Evolutionary conservation across 2,888 invertebrate genomes (phyloP).

Genomic region (Noctua janthe): DNA sequence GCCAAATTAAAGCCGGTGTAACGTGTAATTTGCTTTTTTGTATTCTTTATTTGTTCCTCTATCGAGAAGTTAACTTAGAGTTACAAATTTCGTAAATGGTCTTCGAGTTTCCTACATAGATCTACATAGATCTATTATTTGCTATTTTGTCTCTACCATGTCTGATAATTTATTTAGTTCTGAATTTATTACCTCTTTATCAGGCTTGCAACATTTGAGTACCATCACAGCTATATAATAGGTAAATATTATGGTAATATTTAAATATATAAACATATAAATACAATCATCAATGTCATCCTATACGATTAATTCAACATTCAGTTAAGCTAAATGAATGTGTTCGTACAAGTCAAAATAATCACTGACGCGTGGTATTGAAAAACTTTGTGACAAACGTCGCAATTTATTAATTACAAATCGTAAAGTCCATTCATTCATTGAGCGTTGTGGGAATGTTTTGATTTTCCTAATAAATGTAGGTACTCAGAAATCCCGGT

Average conservation of each 20-base stretch:
- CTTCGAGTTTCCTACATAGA: neutral
- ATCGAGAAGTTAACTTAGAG: slow-evolving; percentile 1
- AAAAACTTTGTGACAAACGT: slow-evolving; percentile 11
- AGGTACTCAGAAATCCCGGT: slow-evolving; percentile 12
- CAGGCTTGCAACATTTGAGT: neutral
- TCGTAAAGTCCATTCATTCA: slow-evolving; percentile 11
- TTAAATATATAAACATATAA: neutral
- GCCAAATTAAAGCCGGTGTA: neutral
- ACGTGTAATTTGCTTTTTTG: slow-evolving; percentile 4
- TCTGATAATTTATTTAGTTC: neutral
- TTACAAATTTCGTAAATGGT: neutral
- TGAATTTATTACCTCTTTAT: neutral
- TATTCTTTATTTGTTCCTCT: slow-evolving; percentile 11
- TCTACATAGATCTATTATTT: neutral
- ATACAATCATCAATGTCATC: neutral
- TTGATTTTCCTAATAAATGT: slow-evolving; percentile 20
- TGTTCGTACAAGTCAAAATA: slow-evolving; percentile 38
- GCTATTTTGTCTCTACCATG: neutral
- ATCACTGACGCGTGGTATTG: slow-evolving; percentile 34
- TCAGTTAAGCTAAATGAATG: slow-evolving; percentile 11
- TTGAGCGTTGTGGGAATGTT: slow-evolving; percentile 15
- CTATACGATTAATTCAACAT: slow-evolving; percentile 42
- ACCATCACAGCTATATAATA: neutral
- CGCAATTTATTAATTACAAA: slow-evolving; percentile 20
- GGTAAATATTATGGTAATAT: neutral